These are phyloP conservation scores for Penaeus japonicus DNA, from an alignment of 1,140 invertebrate genomes.

Conservation along the genomic window DNA sequence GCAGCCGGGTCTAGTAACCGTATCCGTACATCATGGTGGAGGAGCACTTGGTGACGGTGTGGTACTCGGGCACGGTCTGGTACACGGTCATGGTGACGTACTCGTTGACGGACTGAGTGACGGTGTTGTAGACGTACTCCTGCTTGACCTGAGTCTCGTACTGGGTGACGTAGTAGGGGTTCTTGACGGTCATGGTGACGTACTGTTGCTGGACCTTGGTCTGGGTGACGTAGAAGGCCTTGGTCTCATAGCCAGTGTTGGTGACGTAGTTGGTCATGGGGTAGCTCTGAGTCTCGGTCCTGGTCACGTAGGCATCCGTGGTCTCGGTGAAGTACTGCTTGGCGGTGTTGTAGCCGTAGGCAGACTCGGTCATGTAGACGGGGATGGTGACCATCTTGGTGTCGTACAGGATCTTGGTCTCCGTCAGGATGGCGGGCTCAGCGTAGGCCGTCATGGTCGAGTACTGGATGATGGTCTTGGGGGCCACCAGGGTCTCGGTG, in stretches of 20 bases:
- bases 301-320: constrained; percentile 50
- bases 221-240: constrained; percentile 57
- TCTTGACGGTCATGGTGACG: constrained; percentile 56
- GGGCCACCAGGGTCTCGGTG: constrained; percentile 57
- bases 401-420: constrained; percentile 56
- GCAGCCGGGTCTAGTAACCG: constrained; percentile 19
- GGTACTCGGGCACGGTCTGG: constrained; percentile 56
- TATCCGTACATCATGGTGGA: constrained; percentile 55
- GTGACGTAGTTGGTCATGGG: constrained; percentile 56
- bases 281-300: constrained; percentile 56
- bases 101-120: constrained; percentile 47
- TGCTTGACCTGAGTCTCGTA: constrained; percentile 55
- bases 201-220: constrained; percentile 58
- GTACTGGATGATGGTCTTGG: constrained; percentile 58
- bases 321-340: constrained; percentile 58
- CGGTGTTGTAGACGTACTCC: constrained; percentile 55
- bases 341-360: constrained; percentile 57
- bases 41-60: constrained; percentile 57
- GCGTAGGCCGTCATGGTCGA: constrained; percentile 58
- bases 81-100: constrained; percentile 57
- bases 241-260: constrained; percentile 57
- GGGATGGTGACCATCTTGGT: constrained; percentile 58
- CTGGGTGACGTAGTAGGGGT: constrained; percentile 58
- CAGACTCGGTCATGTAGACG: constrained; percentile 54
- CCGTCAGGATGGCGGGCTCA: constrained; percentile 53